phyloP scores from a whole-genome alignment of 23 tunicate genomes.

The Ciona savignyi region DNA sequence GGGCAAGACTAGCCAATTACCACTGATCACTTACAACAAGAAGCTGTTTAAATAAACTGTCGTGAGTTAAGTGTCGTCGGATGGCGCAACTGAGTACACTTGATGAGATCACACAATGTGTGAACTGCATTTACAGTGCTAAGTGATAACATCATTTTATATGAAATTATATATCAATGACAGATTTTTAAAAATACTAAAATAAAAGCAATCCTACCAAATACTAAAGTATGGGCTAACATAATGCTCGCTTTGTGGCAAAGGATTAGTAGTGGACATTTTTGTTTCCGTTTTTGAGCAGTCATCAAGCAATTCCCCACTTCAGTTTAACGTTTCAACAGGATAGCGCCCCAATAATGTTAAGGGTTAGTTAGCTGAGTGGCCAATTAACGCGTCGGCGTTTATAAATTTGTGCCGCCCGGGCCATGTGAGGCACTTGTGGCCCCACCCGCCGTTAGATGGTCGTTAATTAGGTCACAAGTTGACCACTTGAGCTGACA shows the following conservation, averaged over 20 bases:
- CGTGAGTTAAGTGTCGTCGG: constrained; percentile 4
- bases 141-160: too few species aligned
- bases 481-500: background rate
- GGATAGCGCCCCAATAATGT: background rate
- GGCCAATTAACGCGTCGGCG: background rate
- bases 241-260: too few species aligned
- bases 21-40: background rate
- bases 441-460: background rate
- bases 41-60: constrained; percentile 16
- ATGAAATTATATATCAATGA: too few species aligned
- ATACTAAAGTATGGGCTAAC: too few species aligned
- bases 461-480: background rate
- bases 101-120: background rate
- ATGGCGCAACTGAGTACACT: constrained; percentile 13
- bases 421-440: background rate
- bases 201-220: too few species aligned
- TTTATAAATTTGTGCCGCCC: background rate
- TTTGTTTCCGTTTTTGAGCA: too few species aligned
- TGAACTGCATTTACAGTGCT: too few species aligned
- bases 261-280: too few species aligned
- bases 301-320: too few species aligned
- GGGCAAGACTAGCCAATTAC: constrained; percentile 5
- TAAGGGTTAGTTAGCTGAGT: background rate
- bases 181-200: too few species aligned
- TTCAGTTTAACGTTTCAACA: too few species aligned